A percentile compares a stretch with the other conserved stretches of the same genome.
Conservation (phyloP, 2,113 vertebrate species). For the Elephantulus edwardii region DNA sequence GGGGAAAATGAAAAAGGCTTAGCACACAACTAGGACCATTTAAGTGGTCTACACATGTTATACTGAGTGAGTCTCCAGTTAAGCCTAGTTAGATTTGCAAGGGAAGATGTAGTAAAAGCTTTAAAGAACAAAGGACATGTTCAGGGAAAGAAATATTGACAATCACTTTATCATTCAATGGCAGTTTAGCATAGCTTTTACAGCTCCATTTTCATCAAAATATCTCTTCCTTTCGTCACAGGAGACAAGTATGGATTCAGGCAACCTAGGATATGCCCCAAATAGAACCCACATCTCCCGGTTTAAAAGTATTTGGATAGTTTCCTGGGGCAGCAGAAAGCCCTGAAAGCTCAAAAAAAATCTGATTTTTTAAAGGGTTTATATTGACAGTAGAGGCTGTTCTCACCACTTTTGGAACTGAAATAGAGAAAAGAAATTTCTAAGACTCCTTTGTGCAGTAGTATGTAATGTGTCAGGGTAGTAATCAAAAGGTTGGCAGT, state of each 20-base stretch:
- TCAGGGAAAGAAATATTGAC: background rate
- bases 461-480: no score
- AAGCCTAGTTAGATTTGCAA: background rate
- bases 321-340: background rate
- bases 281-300: background rate
- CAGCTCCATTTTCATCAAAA: background rate
- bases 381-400: background rate
- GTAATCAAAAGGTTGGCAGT: no score
- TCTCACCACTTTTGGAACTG: no score
- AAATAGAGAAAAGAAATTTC: background rate
- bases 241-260: background rate
- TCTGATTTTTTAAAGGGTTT: background rate
- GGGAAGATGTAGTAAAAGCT: background rate
- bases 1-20: background rate
- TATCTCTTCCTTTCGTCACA: background rate
- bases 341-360: background rate
- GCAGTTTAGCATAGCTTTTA: background rate
- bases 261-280: background rate
- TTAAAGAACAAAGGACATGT: background rate
- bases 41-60: background rate
- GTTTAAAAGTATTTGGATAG: background rate
- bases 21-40: background rate
- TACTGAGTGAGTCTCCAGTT: conserved; percentile 16
- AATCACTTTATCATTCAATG: background rate
- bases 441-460: background rate